Evolutionary conservation across 2,888 invertebrate genomes (phyloP).

Genomic region (Troglohyphantes excavatus): DNA sequence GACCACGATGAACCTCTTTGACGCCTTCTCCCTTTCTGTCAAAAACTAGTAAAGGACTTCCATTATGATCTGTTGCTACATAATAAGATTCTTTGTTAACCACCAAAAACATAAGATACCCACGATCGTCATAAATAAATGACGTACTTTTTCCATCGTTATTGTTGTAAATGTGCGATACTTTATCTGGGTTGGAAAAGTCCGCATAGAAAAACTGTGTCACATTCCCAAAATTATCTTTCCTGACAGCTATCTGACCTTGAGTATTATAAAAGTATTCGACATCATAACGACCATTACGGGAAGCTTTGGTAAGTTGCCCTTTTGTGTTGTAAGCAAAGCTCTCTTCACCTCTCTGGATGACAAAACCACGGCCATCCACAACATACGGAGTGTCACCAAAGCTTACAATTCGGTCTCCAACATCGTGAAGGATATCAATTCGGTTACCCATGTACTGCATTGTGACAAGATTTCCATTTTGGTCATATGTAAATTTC

Average conservation of each 20-base stretch:
- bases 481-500: constrained; percentile 96
- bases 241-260: constrained; percentile 93
- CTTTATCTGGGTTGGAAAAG: constrained; percentile 89
- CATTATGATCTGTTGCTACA: constrained; percentile 94
- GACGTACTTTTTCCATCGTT: constrained; percentile 91
- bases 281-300: constrained; percentile 92
- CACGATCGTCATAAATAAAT: constrained; percentile 91
- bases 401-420: constrained; percentile 95
- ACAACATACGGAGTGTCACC: constrained; percentile 93
- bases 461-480: constrained; percentile 94
- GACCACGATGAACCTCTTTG: constrained; percentile 94
- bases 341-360: constrained; percentile 94
- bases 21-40: constrained; percentile 94
- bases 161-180: constrained; percentile 96
- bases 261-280: constrained; percentile 97
- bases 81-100: constrained; percentile 93
- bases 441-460: constrained; percentile 80
- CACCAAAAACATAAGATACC: constrained; percentile 87
- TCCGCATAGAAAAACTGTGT: constrained; percentile 98
- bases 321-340: constrained; percentile 96
- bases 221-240: constrained; percentile 93
- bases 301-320: constrained; percentile 92
- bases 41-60: constrained; percentile 94
- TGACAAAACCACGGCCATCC: constrained; percentile 95
- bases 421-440: constrained; percentile 89